phyloP scores from a whole-genome alignment of 2,888 invertebrate species.

The Acleris holmiana region DNA sequence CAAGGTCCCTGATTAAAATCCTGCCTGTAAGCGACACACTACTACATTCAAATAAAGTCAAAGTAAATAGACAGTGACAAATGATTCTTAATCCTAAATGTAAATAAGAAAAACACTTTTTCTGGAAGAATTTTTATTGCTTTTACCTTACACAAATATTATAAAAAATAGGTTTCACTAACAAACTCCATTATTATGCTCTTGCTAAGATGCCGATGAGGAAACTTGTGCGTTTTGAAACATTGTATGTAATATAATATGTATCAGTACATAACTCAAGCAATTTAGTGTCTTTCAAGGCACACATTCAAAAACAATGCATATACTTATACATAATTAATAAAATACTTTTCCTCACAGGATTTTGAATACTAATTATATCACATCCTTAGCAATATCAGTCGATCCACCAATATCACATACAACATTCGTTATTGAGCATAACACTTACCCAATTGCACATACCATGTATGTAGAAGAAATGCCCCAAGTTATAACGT shows the following conservation, averaged over 20 bases:
- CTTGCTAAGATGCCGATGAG: slow-evolving; percentile 62
- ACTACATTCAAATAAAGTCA: no score
- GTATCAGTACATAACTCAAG: slow-evolving; percentile 39
- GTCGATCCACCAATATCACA: slow-evolving; percentile 68
- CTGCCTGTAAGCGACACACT: no score
- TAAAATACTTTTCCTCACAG: slow-evolving; percentile 58
- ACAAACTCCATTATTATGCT: slow-evolving; percentile 63
- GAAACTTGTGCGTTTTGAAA: slow-evolving; percentile 46
- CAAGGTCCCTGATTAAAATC: no score
- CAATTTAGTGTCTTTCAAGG: slow-evolving; percentile 58
- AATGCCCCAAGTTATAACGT: no score
- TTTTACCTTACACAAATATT: slow-evolving; percentile 45
- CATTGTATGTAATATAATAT: slow-evolving; percentile 23
- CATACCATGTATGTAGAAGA: neutral
- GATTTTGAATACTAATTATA: slow-evolving; percentile 54
- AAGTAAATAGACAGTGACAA: no score
- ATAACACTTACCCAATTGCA: slow-evolving; percentile 16
- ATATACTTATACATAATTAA: slow-evolving; percentile 31
- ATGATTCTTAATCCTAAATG: neutral
- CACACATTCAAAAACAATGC: slow-evolving; percentile 56
- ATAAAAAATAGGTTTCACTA: slow-evolving; percentile 63
- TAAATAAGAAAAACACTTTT: slow-evolving; percentile 9
- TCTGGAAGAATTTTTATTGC: slow-evolving; percentile 63
- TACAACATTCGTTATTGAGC: slow-evolving; percentile 42
- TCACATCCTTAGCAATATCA: slow-evolving; percentile 59